A percentile compares a stretch with the other conserved stretches of the same genome.
These are phyloP conservation scores for Synodontis membranacea DNA, from an alignment of 2,113 vertebrate species.

Conservation along the genomic window DNA sequence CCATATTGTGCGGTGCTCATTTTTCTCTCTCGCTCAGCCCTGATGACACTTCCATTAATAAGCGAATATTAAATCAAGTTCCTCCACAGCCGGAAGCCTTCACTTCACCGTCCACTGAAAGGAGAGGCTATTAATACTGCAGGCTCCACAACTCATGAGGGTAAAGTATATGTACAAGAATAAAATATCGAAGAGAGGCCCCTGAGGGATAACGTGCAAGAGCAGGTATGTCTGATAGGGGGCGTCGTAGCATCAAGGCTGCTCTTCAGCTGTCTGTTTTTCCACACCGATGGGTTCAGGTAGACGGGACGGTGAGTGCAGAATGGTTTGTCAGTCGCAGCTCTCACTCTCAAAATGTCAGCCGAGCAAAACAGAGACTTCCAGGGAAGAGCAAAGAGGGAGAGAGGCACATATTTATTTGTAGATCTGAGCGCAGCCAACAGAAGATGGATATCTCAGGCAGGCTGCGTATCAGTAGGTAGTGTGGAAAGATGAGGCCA, in stretches of 20 bases:
- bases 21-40: conserved; percentile 54
- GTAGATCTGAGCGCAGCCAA: conserved; percentile 39
- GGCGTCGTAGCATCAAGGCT: conserved; percentile 37
- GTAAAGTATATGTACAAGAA: conserved; percentile 46
- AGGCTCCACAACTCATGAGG: conserved; percentile 48
- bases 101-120: conserved; percentile 51
- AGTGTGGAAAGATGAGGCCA: conserved; percentile 28
- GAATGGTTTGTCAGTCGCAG: conserved; percentile 42
- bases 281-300: conserved; percentile 33
- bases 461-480: conserved; percentile 27
- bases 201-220: conserved; percentile 12
- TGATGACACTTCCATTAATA: conserved; percentile 63
- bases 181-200: conserved; percentile 39
- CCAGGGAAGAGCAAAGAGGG: conserved; percentile 31
- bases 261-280: conserved; percentile 29
- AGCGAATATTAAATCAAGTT: conserved; percentile 65
- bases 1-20: conserved; percentile 47
- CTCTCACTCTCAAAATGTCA: conserved; percentile 51
- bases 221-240: conserved; percentile 38
- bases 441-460: conserved; percentile 40
- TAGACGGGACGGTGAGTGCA: conserved; percentile 43
- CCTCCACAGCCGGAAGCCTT: conserved; percentile 54
- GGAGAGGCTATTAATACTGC: conserved; percentile 55
- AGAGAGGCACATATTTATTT: conserved; percentile 27
- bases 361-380: conserved; percentile 40